phyloP scores from a whole-genome alignment of 2,797 vertebrate species.

The Leptoclinus maculatus region DNA sequence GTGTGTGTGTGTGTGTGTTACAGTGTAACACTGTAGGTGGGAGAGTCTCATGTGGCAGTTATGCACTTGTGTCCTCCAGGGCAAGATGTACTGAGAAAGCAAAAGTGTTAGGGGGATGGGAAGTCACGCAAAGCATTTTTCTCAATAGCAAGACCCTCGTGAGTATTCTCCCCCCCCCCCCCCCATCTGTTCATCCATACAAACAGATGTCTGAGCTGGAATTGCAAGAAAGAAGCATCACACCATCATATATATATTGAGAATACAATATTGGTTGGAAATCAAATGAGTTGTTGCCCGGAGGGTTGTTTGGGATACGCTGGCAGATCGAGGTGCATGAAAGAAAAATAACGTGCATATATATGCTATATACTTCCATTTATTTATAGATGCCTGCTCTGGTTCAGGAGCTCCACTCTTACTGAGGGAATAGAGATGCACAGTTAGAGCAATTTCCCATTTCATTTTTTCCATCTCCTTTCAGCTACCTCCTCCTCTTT shows the following conservation, averaged over 20 bases:
- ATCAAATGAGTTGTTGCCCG: conserved; percentile 71
- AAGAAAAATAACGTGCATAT: conserved; percentile 49
- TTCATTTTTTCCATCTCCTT: conserved; percentile 49
- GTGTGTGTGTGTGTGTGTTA: conserved; percentile 23
- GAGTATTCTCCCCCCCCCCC: conserved; percentile 40
- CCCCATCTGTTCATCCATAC: conserved; percentile 70
- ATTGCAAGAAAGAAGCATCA: conserved; percentile 56
- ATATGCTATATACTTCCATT: conserved; percentile 41
- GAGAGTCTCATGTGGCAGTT: conserved; percentile 65
- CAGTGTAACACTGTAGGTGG: conserved; percentile 56
- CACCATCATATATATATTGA: conserved; percentile 60
- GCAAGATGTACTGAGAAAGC: conserved; percentile 64
- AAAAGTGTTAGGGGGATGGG: conserved; percentile 54
- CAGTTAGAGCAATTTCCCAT: conserved; percentile 44
- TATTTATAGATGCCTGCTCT: conserved; percentile 42
- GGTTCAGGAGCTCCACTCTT: conserved; percentile 29
- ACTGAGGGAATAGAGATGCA: conserved; percentile 40
- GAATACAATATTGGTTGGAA: conserved; percentile 63
- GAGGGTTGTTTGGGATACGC: conserved; percentile 61
- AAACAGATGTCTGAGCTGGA: conserved; percentile 74
- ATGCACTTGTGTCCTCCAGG: conserved; percentile 68
- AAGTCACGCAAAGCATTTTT: conserved; percentile 71
- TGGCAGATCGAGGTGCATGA: conserved; percentile 53
- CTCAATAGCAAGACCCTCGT: conserved; percentile 67
- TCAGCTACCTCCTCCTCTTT: conserved; percentile 44